These are phyloP conservation scores for Athene cunicularia DNA, from an alignment of 2,113 vertebrate genomes.

Conservation along the genomic window DNA sequence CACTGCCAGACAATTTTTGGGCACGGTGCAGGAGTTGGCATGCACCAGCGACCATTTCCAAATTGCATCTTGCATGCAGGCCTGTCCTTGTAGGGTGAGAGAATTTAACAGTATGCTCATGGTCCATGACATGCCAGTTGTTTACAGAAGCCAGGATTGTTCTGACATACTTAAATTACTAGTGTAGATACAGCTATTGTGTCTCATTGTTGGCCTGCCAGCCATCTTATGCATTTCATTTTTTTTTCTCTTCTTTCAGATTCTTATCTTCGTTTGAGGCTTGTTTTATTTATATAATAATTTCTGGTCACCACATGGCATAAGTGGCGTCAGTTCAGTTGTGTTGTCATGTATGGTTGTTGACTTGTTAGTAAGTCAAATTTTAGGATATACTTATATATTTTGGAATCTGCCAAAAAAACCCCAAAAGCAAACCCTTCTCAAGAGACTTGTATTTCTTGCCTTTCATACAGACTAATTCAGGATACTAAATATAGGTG, in stretches of 20 bases:
- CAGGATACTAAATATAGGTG: neutral
- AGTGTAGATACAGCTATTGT: neutral
- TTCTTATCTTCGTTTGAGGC: neutral
- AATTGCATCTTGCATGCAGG: accelerated
- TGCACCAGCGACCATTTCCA: neutral
- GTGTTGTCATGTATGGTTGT: neutral
- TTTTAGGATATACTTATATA: neutral
- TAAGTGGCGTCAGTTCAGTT: neutral
- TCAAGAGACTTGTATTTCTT: neutral
- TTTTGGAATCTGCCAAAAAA: neutral
- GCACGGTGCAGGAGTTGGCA: accelerated
- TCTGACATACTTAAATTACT: neutral
- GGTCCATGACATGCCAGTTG: neutral
- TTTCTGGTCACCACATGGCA: neutral
- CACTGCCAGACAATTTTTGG: neutral
- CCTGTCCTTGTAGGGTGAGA: neutral
- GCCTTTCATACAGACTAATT: neutral
- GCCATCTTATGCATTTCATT: neutral
- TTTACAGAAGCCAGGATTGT: neutral
- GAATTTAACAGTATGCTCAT: neutral
- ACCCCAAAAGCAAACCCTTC: neutral
- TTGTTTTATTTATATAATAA: neutral
- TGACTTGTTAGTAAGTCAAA: neutral
- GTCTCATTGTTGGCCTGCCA: neutral
- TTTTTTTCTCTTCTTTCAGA: neutral